Conservation (phyloP, 2,797 vertebrate species). For the Thripadectes ignobilis region DNA sequence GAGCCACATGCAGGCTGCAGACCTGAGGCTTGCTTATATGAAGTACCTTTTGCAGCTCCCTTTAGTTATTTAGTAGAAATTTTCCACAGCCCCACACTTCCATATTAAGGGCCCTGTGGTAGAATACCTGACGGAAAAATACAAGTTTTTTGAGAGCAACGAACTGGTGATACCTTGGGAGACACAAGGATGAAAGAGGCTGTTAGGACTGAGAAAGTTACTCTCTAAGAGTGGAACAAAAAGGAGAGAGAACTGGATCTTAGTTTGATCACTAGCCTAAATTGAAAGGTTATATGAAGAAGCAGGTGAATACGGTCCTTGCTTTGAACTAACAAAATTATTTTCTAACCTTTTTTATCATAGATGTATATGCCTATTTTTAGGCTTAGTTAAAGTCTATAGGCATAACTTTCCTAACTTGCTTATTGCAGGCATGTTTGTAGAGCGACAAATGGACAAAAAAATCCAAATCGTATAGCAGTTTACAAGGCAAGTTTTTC, state of each 20-base stretch:
- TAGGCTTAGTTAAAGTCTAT: neutral
- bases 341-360: neutral
- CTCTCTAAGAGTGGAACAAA: neutral
- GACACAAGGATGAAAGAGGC: fast-evolving
- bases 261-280: neutral
- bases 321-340: neutral
- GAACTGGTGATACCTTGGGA: neutral
- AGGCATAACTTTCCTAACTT: neutral
- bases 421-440: neutral
- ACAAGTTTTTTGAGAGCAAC: neutral
- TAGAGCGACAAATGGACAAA: neutral
- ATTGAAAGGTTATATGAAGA: neutral
- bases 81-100: neutral
- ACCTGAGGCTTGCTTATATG: neutral
- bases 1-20: neutral
- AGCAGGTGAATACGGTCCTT: neutral
- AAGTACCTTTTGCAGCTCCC: neutral
- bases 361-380: neutral
- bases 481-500: neutral
- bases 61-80: neutral
- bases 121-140: neutral
- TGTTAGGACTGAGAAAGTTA: neutral
- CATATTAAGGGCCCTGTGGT: neutral
- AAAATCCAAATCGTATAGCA: neutral
- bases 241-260: neutral